Conservation (phyloP, 2,797 vertebrate genomes). For the Anniella stebbinsi region DNA sequence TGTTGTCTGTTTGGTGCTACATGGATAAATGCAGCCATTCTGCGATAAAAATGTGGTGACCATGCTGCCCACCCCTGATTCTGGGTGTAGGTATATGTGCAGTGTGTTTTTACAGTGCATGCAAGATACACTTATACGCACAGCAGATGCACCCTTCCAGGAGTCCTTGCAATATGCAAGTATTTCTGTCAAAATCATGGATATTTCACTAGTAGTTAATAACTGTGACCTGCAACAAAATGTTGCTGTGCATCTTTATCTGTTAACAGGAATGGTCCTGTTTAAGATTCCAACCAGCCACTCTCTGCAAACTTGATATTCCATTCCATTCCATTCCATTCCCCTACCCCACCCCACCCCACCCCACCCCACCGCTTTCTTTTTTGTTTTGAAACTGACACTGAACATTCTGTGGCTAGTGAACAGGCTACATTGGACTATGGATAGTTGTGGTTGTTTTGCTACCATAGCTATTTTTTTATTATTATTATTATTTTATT, state of each 20-base stretch:
- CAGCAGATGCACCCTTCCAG: not conserved
- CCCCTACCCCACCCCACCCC: not conserved
- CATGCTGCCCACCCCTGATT: not conserved
- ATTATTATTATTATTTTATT: not conserved
- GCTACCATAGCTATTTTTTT: not conserved
- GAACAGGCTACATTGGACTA: not conserved
- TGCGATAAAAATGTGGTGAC: too few relatives aligned
- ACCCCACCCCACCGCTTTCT: not conserved
- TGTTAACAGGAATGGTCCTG: not conserved
- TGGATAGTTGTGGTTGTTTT: too few relatives aligned
- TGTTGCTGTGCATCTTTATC: not conserved
- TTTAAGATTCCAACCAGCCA: not conserved
- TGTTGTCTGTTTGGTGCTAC: too few relatives aligned
- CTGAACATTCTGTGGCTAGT: not conserved
- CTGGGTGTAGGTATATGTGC: not conserved
- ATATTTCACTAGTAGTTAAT: not conserved
- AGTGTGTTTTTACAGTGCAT: not conserved
- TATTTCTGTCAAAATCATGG: not conserved
- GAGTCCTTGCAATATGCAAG: not conserved
- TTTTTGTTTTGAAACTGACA: not conserved
- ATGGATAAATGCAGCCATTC: too few relatives aligned
- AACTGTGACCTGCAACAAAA: not conserved
- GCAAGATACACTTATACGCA: too few relatives aligned
- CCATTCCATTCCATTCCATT: too few relatives aligned
- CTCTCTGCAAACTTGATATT: not conserved